Evolutionary conservation across 2,113 vertebrate genomes (phyloP).

Genomic region (Coturnix japonica): DNA sequence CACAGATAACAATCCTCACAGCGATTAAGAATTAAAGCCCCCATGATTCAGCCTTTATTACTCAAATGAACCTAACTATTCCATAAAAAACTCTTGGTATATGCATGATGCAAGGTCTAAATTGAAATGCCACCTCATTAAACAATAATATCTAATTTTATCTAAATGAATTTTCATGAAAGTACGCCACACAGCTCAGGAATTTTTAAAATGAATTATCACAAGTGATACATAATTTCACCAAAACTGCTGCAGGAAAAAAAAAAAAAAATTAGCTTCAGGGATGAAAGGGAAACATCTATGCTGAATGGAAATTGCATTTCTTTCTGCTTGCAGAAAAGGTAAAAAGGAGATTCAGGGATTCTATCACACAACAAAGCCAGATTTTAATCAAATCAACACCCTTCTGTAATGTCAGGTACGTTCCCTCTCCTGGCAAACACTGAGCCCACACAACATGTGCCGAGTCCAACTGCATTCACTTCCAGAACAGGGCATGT

Average conservation of each 20-base stretch:
- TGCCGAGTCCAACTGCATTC: neutral
- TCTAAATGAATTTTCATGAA: constrained; percentile 91
- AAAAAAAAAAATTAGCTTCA: constrained; percentile 72
- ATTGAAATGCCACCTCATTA: constrained; percentile 91
- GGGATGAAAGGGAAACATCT: constrained; percentile 78
- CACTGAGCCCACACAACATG: neutral
- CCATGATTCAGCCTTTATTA: constrained; percentile 99
- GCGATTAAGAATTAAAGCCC: constrained; percentile 99
- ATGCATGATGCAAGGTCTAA: constrained; percentile 86
- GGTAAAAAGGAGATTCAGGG: constrained; percentile 8
- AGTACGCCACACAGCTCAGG: constrained; percentile 85
- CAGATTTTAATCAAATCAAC: constrained; percentile 66
- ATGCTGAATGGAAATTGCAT: constrained; percentile 71
- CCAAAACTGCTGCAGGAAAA: constrained; percentile 79
- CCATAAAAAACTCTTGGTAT: constrained; percentile 92
- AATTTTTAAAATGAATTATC: constrained; percentile 89
- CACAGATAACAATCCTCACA: constrained; percentile 98
- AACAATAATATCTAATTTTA: constrained; percentile 91
- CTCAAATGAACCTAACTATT: constrained; percentile 99
- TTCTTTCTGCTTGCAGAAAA: constrained; percentile 54
- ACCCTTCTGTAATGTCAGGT: constrained; percentile 30
- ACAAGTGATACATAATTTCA: constrained; percentile 85
- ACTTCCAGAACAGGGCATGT: neutral
- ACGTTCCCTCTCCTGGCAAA: neutral
- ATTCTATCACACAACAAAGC: constrained; percentile 32